Evolutionary conservation across 2,797 vertebrate species (phyloP).

Genomic region (Rhinatrema bivittatum): DNA sequence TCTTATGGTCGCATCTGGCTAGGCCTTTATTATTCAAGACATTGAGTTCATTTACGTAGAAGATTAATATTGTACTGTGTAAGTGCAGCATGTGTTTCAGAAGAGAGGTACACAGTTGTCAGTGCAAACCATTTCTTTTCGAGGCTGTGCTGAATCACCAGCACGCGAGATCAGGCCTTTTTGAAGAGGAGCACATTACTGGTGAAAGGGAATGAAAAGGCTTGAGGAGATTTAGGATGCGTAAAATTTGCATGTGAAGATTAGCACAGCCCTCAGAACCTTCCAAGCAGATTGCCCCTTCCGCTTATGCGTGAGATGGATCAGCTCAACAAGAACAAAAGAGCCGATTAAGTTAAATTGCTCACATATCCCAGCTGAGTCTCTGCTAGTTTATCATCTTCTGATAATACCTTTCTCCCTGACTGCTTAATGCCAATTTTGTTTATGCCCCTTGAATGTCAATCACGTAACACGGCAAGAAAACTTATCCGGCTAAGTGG

Average conservation of each 20-base stretch:
- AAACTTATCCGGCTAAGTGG: background rate
- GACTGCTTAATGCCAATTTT: conserved; percentile 16
- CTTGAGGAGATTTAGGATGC: conserved; percentile 23
- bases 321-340: conserved; percentile 10
- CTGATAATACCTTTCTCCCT: conserved; percentile 34
- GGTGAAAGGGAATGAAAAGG: conserved; percentile 13
- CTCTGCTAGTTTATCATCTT: no score
- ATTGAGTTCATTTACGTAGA: conserved; percentile 45
- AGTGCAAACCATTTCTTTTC: conserved; percentile 30
- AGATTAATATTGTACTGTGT: conserved; percentile 35
- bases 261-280: conserved; percentile 8
- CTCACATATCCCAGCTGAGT: conserved; percentile 27
- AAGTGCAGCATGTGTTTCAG: conserved; percentile 49
- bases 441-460: conserved; percentile 5
- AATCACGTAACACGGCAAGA: background rate
- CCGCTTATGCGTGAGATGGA: conserved; percentile 11
- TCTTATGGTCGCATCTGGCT: conserved; percentile 41
- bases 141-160: conserved; percentile 22
- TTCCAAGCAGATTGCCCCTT: conserved; percentile 34
- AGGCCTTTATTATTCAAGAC: conserved; percentile 48
- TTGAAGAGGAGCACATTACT: background rate
- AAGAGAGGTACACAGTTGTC: conserved; percentile 26
- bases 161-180: background rate
- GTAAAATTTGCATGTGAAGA: conserved; percentile 31
- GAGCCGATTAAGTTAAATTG: conserved; percentile 40